Percentiles rank a stretch among this genome's conserved stretches.
Evolutionary conservation across 2,797 vertebrate species (phyloP).

Genomic region (Leuciscus waleckii): DNA sequence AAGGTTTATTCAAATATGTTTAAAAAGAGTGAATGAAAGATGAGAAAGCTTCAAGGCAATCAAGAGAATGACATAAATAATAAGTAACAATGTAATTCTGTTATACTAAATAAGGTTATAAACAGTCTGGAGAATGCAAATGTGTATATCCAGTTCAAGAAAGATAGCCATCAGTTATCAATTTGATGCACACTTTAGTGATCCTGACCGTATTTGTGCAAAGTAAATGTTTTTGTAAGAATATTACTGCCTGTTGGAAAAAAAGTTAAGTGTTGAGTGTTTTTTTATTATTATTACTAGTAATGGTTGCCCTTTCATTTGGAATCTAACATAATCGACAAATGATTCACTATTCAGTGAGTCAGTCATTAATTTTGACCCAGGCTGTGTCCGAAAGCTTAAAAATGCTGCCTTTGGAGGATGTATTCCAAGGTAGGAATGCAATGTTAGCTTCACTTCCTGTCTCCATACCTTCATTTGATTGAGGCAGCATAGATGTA

Average conservation of each 20-base stretch:
- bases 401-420: too few species aligned
- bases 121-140: neutral
- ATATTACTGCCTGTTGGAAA: neutral
- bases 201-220: neutral
- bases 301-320: neutral
- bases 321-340: neutral
- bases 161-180: neutral
- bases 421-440: neutral
- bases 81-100: neutral
- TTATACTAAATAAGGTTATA: neutral
- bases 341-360: neutral
- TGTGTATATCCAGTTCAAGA: neutral
- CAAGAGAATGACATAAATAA: neutral
- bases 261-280: neutral
- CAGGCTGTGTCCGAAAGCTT: too few species aligned
- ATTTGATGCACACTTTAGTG: neutral
- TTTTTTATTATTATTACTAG: neutral
- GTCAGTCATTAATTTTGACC: neutral
- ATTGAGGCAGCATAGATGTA: neutral
- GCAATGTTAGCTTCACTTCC: neutral
- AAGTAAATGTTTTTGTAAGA: neutral
- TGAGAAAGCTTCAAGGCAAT: too few species aligned
- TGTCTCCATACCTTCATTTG: too few species aligned
- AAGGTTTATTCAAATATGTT: conserved; percentile 21
- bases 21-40: neutral